These are phyloP conservation scores for Taenioides sp. DNA, from an alignment of 2,797 vertebrate species.

Conservation along the genomic window DNA sequence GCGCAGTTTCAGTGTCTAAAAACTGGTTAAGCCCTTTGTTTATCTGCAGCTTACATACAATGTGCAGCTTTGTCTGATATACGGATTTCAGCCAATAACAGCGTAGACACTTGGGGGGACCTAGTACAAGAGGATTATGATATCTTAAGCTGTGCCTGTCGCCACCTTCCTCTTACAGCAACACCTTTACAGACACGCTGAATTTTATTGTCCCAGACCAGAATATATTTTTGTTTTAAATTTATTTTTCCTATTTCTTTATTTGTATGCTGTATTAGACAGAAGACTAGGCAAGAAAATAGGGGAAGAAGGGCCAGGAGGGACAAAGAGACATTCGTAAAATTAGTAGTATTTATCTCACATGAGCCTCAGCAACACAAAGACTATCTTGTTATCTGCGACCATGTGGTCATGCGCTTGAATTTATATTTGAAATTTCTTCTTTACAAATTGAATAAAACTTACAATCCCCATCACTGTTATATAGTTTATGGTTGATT, in stretches of 20 bases:
- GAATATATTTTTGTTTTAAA: background rate
- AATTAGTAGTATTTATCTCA: background rate
- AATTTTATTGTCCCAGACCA: background rate
- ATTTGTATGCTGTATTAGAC: background rate
- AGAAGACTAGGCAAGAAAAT: background rate
- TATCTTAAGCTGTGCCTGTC: conserved; percentile 55
- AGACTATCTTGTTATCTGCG: too few relatives aligned
- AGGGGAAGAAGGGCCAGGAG: background rate
- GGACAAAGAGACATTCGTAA: background rate
- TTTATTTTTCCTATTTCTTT: background rate
- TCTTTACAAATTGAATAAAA: too few relatives aligned
- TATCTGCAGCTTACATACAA: conserved; percentile 6
- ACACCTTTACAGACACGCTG: conserved; percentile 5
- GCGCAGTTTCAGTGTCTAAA: conserved; percentile 2
- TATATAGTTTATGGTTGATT: background rate
- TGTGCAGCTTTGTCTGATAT: conserved; percentile 8
- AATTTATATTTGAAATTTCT: too few relatives aligned
- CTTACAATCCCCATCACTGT: background rate
- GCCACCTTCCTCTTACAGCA: conserved; percentile 48
- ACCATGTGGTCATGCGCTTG: too few relatives aligned
- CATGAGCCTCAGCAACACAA: background rate
- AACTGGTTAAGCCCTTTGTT: background rate
- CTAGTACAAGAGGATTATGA: conserved; percentile 55
- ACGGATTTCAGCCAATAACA: conserved; percentile 6
- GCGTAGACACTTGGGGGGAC: conserved; percentile 32